phyloP scores from a whole-genome alignment of 2,113 vertebrate genomes.

The Suricata suricatta region DNA sequence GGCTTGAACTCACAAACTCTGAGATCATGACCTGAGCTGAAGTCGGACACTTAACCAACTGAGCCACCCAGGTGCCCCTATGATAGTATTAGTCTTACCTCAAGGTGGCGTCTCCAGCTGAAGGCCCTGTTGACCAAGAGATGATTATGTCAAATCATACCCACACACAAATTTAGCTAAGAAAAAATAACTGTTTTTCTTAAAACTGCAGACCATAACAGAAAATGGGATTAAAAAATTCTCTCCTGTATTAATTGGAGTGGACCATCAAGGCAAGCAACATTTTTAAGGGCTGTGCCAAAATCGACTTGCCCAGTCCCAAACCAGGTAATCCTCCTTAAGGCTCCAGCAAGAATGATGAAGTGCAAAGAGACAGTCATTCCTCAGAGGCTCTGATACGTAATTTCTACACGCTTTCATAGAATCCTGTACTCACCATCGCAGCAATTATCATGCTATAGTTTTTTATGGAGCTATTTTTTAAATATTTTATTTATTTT shows the following conservation, averaged over 20 bases:
- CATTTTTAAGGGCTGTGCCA: neutral
- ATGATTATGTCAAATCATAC: conserved; percentile 15
- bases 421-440: neutral
- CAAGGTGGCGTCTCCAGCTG: conserved; percentile 49
- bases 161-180: neutral
- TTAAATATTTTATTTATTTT: too few relatives aligned
- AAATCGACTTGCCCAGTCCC: neutral
- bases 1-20: too few relatives aligned
- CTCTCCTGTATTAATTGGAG: neutral
- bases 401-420: neutral
- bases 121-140: conserved; percentile 71
- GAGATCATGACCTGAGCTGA: too few relatives aligned
- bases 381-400: neutral
- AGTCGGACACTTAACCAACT: too few relatives aligned
- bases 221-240: neutral
- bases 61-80: too few relatives aligned
- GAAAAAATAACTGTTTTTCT: neutral
- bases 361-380: neutral
- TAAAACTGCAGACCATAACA: neutral
- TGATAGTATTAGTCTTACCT: conserved; percentile 58
- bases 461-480: too few relatives aligned
- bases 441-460: neutral
- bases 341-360: neutral
- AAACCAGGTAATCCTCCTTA: neutral
- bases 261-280: neutral